A percentile compares a stretch with the other conserved stretches of the same genome.
phyloP scores from a whole-genome alignment of 2,888 invertebrate genomes.

The Tiphia femorata region DNA sequence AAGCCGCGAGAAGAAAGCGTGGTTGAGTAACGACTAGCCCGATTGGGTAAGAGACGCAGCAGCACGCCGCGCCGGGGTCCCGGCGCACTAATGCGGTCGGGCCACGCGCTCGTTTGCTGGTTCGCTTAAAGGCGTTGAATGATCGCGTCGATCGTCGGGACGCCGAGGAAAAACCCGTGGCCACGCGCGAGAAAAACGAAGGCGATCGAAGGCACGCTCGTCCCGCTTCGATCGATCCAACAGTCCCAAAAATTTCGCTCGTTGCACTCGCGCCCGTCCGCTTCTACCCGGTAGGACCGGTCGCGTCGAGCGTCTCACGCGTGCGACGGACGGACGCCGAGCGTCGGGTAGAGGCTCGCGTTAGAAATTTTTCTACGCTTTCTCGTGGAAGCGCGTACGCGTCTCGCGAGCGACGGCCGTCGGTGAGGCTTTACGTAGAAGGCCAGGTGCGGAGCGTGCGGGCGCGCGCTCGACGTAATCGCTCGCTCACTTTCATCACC shows the following conservation, averaged over 20 bases:
- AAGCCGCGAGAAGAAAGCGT: slow-evolving; percentile 29
- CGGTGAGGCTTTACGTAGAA: slow-evolving; percentile 45
- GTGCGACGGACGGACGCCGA: background rate
- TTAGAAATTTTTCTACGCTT: background rate
- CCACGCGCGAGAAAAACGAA: background rate
- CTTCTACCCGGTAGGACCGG: too few species aligned
- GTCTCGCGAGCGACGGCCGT: slow-evolving; percentile 56
- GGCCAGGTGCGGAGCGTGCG: slow-evolving; percentile 55
- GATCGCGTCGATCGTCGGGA: background rate
- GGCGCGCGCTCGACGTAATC: slow-evolving; percentile 6
- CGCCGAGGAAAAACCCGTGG: background rate
- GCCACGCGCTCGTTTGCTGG: background rate
- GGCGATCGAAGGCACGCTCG: background rate
- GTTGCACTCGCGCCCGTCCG: too few species aligned
- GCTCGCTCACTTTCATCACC: slow-evolving; percentile 22
- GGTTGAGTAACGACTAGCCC: slow-evolving; percentile 29
- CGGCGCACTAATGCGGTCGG: slow-evolving; percentile 31
- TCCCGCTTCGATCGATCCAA: too few species aligned
- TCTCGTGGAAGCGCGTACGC: slow-evolving; percentile 5
- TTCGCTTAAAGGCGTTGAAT: background rate
- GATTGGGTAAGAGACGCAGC: slow-evolving; percentile 11
- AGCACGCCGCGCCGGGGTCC: too few species aligned
- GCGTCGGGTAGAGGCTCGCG: background rate
- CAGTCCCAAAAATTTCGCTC: too few species aligned
- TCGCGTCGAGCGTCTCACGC: background rate